Evolutionary conservation across 2,113 vertebrate genomes (phyloP), one percentile per base, ranked within the genome.

Genomic region (Eurypyga helias): DNA sequence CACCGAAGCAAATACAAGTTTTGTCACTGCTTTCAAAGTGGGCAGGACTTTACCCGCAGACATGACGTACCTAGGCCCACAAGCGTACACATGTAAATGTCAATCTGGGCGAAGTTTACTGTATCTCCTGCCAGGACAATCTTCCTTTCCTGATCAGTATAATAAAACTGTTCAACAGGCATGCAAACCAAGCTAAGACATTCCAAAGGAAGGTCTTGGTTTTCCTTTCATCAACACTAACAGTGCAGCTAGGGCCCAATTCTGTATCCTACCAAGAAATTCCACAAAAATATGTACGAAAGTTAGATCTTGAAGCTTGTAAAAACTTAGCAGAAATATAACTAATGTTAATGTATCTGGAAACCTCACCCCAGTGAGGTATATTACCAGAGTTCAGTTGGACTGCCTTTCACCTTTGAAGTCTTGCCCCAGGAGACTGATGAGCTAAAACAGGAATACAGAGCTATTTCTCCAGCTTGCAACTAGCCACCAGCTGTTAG

Each of bases 371-470:
- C 57, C 54, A 57, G 52, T 61, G 58, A 84, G 57, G 51, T 60
- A 48, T 36, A 51, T 75, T 77, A 96, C 80, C 80, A 92, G 71
- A 94, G 80, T 78, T 89, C 86, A 91, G 46, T 13, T 75, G 69
- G 67, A 75, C 84, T 81, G 77, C 55, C 65, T 95, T 95, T 95
- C 73, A 92, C 61, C 60, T 92, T 90, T 89, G 34, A 90, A 96
- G 83, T 45, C 83, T 76, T 45, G 57, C 77, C 88, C 94, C 89
- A 91, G 65, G 77, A 91, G 83, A 71, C 83, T 67, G 34, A 67
- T 0, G 8, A 95, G 83, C 80, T 93, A 97, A 93, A 96, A 95
- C 26, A 61, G 83, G 92, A 96, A 67, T 84, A 87, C n/a, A 72
- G 48, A 93, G 36, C 11, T 95, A 76, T 84, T 95, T 92, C 72